Evolutionary conservation across 2,797 vertebrate species (phyloP).

Genomic region (Labroides dimidiatus): DNA sequence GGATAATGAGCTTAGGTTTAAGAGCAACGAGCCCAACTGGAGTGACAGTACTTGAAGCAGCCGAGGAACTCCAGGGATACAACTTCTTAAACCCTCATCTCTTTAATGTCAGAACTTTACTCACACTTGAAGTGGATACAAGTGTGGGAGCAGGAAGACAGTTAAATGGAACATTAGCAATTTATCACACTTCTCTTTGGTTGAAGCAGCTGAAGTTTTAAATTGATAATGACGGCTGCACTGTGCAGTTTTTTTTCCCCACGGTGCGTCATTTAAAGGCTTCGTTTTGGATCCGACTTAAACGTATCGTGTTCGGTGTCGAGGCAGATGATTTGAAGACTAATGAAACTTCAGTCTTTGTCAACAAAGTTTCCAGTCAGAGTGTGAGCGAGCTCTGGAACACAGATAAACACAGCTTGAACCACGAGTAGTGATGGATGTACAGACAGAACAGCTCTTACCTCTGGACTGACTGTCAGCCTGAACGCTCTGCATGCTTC

Average conservation of each 20-base stretch:
- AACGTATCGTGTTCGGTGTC: conserved; percentile 11
- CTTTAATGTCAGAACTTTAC: conserved; percentile 79
- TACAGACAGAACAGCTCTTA: too few relatives aligned
- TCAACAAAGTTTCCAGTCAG: background rate
- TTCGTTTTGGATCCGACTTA: conserved; percentile 26
- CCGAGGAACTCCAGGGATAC: conserved; percentile 74
- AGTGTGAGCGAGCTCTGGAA: background rate
- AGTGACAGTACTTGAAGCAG: conserved; percentile 67
- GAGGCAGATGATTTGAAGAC: background rate
- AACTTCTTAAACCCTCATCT: conserved; percentile 79
- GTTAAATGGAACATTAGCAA: conserved; percentile 77
- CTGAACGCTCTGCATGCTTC: too few relatives aligned
- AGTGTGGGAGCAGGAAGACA: conserved; percentile 57
- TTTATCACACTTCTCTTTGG: conserved; percentile 70
- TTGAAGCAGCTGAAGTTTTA: conserved; percentile 56
- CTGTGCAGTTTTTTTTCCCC: conserved; percentile 21
- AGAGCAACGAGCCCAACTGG: conserved; percentile 62
- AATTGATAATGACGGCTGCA: conserved; percentile 45
- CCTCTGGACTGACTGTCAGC: too few relatives aligned
- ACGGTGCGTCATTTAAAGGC: conserved; percentile 24
- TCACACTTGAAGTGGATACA: conserved; percentile 57
- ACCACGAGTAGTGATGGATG: too few relatives aligned
- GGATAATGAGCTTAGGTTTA: conserved; percentile 84
- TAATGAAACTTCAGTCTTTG: background rate
- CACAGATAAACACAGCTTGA: background rate